These are phyloP conservation scores for Drosophila asahinai DNA, from an alignment of 1,140 invertebrate genomes.

Conservation along the genomic window DNA sequence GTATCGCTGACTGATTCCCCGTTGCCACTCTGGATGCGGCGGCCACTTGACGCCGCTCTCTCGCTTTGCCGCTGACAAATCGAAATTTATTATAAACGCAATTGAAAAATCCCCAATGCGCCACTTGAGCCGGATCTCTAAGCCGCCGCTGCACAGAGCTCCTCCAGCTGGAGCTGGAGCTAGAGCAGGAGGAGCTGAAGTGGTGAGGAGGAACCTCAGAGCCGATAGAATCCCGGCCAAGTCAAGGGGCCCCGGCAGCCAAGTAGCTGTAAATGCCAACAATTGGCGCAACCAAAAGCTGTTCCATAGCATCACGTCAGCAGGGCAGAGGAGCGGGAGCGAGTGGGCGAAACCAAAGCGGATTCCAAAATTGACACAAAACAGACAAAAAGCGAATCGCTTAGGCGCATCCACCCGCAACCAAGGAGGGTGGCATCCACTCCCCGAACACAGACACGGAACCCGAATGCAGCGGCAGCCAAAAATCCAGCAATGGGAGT, in stretches of 20 bases:
- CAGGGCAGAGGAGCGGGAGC: slow-evolving; percentile 2
- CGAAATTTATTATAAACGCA: slow-evolving; percentile 83
- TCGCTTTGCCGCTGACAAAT: slow-evolving; percentile 75
- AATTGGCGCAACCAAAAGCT: slow-evolving; percentile 70
- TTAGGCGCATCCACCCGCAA: slow-evolving; percentile 75
- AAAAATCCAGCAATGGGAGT: slow-evolving; percentile 39
- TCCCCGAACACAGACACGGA: slow-evolving; percentile 31
- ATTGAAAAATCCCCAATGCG: slow-evolving; percentile 78
- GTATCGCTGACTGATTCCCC: slow-evolving; percentile 30
- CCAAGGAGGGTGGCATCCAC: slow-evolving; percentile 23
- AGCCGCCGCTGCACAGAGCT: slow-evolving; percentile 29
- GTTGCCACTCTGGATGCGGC: slow-evolving; percentile 51
- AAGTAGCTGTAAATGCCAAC: slow-evolving; percentile 81
- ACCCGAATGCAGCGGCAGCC: slow-evolving; percentile 28
- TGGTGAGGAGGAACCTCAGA: slow-evolving; percentile 9
- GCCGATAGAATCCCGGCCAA: slow-evolving; percentile 27
- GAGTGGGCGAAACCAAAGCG: slow-evolving; percentile 67
- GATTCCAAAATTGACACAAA: slow-evolving; percentile 83
- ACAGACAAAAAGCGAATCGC: slow-evolving; percentile 82
- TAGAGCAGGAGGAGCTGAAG: slow-evolving; percentile 2
- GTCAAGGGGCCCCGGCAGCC: slow-evolving; percentile 57
- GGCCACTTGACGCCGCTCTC: slow-evolving; percentile 50
- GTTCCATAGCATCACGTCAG: slow-evolving; percentile 24
- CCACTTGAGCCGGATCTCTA: slow-evolving; percentile 65
- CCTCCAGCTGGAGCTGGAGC: background rate